These are phyloP conservation scores for Ctenopoma multispine DNA, from an alignment of 2,797 vertebrate genomes.

Conservation along the genomic window DNA sequence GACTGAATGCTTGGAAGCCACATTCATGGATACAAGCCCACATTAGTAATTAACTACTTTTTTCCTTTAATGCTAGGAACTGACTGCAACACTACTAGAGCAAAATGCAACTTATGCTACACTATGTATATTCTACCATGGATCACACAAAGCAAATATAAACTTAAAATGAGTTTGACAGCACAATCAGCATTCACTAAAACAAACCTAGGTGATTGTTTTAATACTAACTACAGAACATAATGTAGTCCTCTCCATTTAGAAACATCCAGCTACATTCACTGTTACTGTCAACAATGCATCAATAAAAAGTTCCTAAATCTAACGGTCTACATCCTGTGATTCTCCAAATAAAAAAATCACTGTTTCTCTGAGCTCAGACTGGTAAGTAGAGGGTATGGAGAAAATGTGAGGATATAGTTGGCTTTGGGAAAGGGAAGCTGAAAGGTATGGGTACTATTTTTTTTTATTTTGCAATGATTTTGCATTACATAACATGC, in stretches of 20 bases:
- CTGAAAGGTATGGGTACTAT: slow-evolving; percentile 60
- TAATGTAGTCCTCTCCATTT: slow-evolving; percentile 15
- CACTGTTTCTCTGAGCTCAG: slow-evolving; percentile 69
- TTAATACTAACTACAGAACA: slow-evolving; percentile 9
- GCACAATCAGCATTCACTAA: slow-evolving; percentile 10
- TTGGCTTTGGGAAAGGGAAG: slow-evolving; percentile 60
- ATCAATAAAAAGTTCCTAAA: slow-evolving; percentile 13
- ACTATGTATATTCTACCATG: slow-evolving; percentile 4
- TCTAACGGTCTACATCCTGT: slow-evolving; percentile 6
- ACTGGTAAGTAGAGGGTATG: slow-evolving; percentile 64
- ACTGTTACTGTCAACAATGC: slow-evolving; percentile 16
- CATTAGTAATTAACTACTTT: slow-evolving; percentile 9
- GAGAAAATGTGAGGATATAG: slow-evolving; percentile 60
- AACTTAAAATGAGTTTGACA: slow-evolving; percentile 7
- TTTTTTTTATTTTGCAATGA: slow-evolving; percentile 41
- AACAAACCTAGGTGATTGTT: slow-evolving; percentile 13
- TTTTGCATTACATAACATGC: slow-evolving; percentile 66
- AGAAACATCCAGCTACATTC: slow-evolving; percentile 19
- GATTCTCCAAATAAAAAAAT: slow-evolving; percentile 9
- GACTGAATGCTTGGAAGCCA: slow-evolving; percentile 44
- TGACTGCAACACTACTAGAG: slow-evolving; percentile 25
- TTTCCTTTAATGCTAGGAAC: slow-evolving; percentile 8
- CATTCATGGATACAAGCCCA: slow-evolving; percentile 23
- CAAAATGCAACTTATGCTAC: slow-evolving; percentile 18
- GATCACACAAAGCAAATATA: slow-evolving; percentile 22